phyloP scores from a whole-genome alignment of 1,140 invertebrate genomes.

The Oppia nitens region DNA sequence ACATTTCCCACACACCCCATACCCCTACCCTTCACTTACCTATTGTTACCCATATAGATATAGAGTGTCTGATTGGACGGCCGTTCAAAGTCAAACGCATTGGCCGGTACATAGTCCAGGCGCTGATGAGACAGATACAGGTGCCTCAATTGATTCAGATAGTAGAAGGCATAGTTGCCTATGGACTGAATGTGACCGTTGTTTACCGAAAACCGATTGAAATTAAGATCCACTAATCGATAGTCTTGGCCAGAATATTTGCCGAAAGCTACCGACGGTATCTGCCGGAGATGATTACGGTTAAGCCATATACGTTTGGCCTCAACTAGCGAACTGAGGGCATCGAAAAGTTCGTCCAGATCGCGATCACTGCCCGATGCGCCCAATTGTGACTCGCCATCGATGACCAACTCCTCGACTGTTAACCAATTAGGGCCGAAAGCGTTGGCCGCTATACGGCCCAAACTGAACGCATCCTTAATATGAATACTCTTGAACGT shows the following conservation, averaged over 20 bases:
- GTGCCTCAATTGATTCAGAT: conserved; percentile 5
- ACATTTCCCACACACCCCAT: too few relatives aligned
- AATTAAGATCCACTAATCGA: conserved; percentile 8
- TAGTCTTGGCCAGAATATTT: neutral
- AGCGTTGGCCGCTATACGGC: neutral
- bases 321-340: neutral
- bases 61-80: conserved; percentile 5
- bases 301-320: neutral
- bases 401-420: neutral
- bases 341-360: conserved; percentile 4
- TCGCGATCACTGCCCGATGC: conserved; percentile 1
- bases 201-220: conserved; percentile 1
- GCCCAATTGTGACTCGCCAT: conserved; percentile 1
- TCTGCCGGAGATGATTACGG: conserved; percentile 2
- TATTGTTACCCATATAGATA: conserved; percentile 11
- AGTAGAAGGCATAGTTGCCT: conserved; percentile 11
- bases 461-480: conserved; percentile 2
- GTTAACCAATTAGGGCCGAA: neutral
- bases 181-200: conserved; percentile 1
- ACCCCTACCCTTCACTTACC: too few relatives aligned
- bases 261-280: conserved; percentile 8
- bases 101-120: neutral
- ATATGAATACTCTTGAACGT: neutral
- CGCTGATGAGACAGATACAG: conserved; percentile 9
- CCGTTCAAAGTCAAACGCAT: conserved; percentile 9